Percentiles rank a stretch among this genome's conserved stretches.
These are phyloP conservation scores for Scleropages formosus DNA, from an alignment of 2,797 vertebrate genomes.

Conservation along the genomic window DNA sequence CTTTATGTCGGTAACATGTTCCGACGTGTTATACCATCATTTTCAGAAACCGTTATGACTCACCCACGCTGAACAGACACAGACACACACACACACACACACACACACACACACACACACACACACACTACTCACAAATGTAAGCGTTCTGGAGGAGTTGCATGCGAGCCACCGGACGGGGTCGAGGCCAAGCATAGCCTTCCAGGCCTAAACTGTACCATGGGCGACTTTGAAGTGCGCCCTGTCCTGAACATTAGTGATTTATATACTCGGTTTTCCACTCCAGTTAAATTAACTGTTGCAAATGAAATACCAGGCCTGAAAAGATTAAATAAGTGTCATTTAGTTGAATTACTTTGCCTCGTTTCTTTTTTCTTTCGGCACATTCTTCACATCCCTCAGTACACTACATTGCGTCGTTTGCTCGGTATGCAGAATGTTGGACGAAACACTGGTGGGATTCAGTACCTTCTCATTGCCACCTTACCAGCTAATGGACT, in stretches of 20 bases:
- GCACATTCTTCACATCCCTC: no score
- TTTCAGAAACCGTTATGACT: neutral
- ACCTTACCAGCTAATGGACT: no score
- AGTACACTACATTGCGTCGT: no score
- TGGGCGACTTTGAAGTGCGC: neutral
- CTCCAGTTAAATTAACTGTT: neutral
- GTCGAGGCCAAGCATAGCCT: neutral
- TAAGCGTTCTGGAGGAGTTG: neutral
- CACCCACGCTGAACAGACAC: neutral
- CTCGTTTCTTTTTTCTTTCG: no score
- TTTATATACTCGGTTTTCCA: neutral
- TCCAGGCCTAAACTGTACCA: neutral
- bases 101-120: no score
- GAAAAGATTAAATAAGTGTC: neutral
- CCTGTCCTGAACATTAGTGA: neutral
- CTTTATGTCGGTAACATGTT: neutral
- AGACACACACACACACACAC: no score
- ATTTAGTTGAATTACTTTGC: no score
- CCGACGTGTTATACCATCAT: conserved; percentile 9
- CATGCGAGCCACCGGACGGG: conserved; percentile 2
- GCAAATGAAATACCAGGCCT: neutral
- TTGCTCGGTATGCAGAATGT: no score
- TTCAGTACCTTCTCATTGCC: no score
- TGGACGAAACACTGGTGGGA: no score
- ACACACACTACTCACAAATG: no score